These are phyloP conservation scores for Amphiduros pacificus DNA, from an alignment of 2,888 invertebrate genomes.

Conservation along the genomic window DNA sequence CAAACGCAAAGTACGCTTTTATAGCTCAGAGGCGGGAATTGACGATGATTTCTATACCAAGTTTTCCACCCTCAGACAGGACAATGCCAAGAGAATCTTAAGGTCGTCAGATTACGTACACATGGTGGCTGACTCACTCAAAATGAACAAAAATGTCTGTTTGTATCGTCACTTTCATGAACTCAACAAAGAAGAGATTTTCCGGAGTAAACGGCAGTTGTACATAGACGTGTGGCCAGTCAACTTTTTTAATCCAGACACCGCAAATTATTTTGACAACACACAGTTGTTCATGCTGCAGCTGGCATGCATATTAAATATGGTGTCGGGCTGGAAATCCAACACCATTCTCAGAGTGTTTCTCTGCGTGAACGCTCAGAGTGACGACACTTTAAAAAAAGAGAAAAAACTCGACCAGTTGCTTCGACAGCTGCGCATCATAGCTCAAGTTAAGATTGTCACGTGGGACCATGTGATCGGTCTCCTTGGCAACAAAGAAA, in stretches of 20 bases:
- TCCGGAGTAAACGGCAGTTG: conserved; percentile 64
- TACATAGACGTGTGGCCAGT: conserved; percentile 98
- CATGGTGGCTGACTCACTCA: conserved; percentile 83
- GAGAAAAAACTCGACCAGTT: conserved; percentile 64
- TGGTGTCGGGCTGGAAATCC: conserved; percentile 70
- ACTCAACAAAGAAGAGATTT: conserved; percentile 77
- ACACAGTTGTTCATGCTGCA: conserved; percentile 95
- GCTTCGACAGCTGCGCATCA: conserved; percentile 82
- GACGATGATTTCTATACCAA: conserved; percentile 5
- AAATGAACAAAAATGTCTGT: conserved; percentile 92
- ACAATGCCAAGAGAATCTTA: conserved; percentile 35
- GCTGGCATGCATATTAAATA: conserved; percentile 90
- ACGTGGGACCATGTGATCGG: conserved; percentile 63
- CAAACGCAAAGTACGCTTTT: conserved; percentile 4
- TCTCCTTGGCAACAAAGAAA: neutral
- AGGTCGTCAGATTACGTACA: conserved; percentile 73
- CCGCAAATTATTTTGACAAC: conserved; percentile 81
- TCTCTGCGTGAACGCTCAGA: conserved; percentile 65
- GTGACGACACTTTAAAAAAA: conserved; percentile 43
- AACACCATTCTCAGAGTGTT: conserved; percentile 80
- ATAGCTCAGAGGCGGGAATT: neutral
- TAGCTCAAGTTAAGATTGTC: conserved; percentile 72
- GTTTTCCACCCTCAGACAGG: too few relatives aligned
- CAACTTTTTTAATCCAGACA: conserved; percentile 80
- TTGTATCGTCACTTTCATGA: conserved; percentile 87